Conservation (phyloP, 2,113 vertebrate genomes). For the Chloebia gouldiae region DNA sequence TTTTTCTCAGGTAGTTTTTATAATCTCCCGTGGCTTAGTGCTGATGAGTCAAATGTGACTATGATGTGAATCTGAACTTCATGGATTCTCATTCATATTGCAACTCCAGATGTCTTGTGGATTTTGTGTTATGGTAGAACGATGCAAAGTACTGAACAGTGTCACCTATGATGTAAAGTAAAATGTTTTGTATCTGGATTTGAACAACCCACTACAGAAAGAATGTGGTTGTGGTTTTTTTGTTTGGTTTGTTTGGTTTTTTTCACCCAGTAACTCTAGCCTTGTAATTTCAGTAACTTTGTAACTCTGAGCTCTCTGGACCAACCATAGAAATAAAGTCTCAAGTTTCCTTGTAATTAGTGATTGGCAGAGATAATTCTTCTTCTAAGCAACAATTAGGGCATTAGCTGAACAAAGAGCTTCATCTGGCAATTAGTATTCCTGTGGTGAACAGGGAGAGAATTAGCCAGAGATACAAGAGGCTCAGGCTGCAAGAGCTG, state of each 20-base stretch:
- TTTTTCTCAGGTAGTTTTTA: background rate
- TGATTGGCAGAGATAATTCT: background rate
- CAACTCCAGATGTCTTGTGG: background rate
- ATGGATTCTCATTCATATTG: background rate
- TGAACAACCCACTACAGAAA: background rate
- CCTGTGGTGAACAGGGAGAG: slow-evolving; percentile 43
- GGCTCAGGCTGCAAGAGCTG: background rate
- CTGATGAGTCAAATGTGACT: background rate
- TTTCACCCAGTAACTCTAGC: background rate
- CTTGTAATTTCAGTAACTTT: background rate
- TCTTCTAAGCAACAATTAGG: slow-evolving; percentile 44
- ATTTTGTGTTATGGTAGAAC: background rate
- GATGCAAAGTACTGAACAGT: background rate
- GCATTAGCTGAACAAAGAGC: slow-evolving; percentile 60
- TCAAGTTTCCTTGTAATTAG: background rate
- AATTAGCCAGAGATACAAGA: slow-evolving; percentile 47
- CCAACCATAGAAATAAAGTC: background rate
- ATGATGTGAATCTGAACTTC: background rate
- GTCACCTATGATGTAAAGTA: background rate
- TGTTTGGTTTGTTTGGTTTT: background rate
- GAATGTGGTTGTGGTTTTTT: background rate
- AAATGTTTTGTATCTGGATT: background rate
- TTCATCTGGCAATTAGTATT: slow-evolving; percentile 67
- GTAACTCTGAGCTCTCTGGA: background rate
- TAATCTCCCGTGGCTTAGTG: background rate